Evolutionary conservation across 1,140 invertebrate species (phyloP), one percentile per base, ranked within the genome.

Genomic region (Hirudo medicinalis): DNA sequence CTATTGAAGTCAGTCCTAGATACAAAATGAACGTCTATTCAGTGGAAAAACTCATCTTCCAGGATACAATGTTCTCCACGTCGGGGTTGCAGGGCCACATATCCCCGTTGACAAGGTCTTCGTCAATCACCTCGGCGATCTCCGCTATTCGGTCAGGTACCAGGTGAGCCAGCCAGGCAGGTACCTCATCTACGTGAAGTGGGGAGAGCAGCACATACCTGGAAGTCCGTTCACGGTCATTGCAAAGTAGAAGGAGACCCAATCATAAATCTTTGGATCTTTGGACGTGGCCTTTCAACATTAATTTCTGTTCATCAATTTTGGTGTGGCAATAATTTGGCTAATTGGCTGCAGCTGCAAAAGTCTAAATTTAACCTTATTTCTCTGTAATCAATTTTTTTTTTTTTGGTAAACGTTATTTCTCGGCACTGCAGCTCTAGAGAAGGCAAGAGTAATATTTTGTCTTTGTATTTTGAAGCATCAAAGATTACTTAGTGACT

Each of bases 11-110:
- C 6, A 6, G 32, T 36, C 2, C 32, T 36, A 36, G 6, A 36
- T 36, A 6, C 32, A 36, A 36, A 36, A 36, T 36, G 32, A 36
- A 36, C 6, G 32, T 6, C 32, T 6, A 36, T 36, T 36, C 2
- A 36, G 6, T 36, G 32, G 2, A 36, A 36, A 36, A 36, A 36
- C 32, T 57, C 71, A 75, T 77, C 74, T 78, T 81, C 17, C 78
- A 93, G 92, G 92, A 69, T 91, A 89, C 77, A 94, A 96, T 79
- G 91, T 96, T 76, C 82, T 95, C 15, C 94, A 89, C 81, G 90
- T 94, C 20, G 92, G 92, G 54, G 87, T 95, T 73, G 89, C 91
- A 77, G 93, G 92, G 70, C 92, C 92, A 22, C 69, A 70, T 6
- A 54, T 70, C 15, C 69, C 69, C 8, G 32, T 25, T 20, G 69